A percentile compares a stretch with the other conserved stretches of the same genome.
These are phyloP conservation scores for Phallusia fumigata DNA, from an alignment of 23 tunicate species.

Conservation along the genomic window DNA sequence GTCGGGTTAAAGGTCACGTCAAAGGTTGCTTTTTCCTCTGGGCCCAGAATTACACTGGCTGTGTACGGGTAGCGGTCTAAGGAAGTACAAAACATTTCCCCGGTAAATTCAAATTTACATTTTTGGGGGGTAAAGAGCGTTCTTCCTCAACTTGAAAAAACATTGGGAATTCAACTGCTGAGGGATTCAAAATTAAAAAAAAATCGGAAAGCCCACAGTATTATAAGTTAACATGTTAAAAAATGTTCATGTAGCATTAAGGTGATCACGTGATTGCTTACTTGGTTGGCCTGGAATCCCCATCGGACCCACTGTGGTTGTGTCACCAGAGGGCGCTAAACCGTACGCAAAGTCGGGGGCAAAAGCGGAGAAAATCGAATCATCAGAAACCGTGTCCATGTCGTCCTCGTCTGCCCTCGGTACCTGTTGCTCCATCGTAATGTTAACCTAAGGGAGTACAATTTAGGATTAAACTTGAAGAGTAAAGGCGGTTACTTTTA, in stretches of 20 bases:
- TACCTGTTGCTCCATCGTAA: conserved; percentile 65
- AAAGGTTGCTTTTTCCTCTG: conserved; percentile 54
- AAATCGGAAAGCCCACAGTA: no score
- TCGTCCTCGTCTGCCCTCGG: conserved; percentile 16
- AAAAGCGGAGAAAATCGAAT: conserved; percentile 39
- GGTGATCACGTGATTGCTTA: not conserved
- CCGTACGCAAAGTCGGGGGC: conserved; percentile 49
- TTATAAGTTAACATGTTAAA: no score
- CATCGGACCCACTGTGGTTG: conserved; percentile 35
- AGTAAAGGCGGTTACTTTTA: no score
- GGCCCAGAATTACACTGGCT: conserved; percentile 66
- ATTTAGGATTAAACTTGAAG: no score
- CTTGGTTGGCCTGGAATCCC: conserved; percentile 58
- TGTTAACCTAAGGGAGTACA: conserved; percentile 30
- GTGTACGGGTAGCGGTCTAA: conserved; percentile 71
- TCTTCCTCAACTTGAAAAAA: no score
- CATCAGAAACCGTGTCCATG: conserved; percentile 11
- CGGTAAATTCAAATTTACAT: not conserved
- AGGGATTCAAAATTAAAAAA: no score
- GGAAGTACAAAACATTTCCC: not conserved
- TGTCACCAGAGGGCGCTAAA: conserved; percentile 49
- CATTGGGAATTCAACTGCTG: no score
- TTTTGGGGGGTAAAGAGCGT: no score
- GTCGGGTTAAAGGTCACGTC: conserved; percentile 74
- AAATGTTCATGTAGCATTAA: no score